phyloP scores from a whole-genome alignment of 2,888 invertebrate species.

The Drosophila falleni region DNA sequence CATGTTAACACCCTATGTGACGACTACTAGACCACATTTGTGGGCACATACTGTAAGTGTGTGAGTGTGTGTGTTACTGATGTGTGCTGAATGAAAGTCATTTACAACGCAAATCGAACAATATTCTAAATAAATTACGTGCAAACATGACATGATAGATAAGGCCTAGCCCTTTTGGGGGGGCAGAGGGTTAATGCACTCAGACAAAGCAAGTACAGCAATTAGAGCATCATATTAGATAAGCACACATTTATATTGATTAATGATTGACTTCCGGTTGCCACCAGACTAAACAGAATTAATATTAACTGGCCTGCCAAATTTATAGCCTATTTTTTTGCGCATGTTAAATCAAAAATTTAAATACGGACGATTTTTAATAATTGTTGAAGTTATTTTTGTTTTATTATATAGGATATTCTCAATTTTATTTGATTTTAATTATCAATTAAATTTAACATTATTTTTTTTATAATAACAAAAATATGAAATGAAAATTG shows the following conservation, averaged over 20 bases:
- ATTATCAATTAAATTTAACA: no score
- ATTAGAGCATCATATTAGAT: slow-evolving; percentile 48
- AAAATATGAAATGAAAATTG: not conserved
- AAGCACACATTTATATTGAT: slow-evolving; percentile 24
- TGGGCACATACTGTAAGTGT: slow-evolving; percentile 13
- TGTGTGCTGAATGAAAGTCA: slow-evolving; percentile 64
- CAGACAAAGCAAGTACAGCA: slow-evolving; percentile 36
- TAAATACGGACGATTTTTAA: no score
- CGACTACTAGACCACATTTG: slow-evolving; percentile 49
- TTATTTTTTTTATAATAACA: no score
- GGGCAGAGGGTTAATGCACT: slow-evolving; percentile 28
- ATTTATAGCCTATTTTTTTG: not conserved
- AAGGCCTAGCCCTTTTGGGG: slow-evolving; percentile 32
- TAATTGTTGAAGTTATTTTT: no score
- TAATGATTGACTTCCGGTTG: slow-evolving; percentile 15
- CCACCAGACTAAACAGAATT: not conserved
- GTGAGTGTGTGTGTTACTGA: slow-evolving; percentile 18
- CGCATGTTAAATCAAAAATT: not conserved
- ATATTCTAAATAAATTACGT: slow-evolving; percentile 77
- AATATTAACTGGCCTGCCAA: slow-evolving; percentile 2
- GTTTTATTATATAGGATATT: no score
- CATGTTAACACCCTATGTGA: slow-evolving; percentile 72
- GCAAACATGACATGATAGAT: slow-evolving; percentile 64
- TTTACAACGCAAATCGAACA: slow-evolving; percentile 77
- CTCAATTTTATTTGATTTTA: no score